Base-by-base conservation (phyloP, 1,140 invertebrate species). In the Micrasema minimum region DNA sequence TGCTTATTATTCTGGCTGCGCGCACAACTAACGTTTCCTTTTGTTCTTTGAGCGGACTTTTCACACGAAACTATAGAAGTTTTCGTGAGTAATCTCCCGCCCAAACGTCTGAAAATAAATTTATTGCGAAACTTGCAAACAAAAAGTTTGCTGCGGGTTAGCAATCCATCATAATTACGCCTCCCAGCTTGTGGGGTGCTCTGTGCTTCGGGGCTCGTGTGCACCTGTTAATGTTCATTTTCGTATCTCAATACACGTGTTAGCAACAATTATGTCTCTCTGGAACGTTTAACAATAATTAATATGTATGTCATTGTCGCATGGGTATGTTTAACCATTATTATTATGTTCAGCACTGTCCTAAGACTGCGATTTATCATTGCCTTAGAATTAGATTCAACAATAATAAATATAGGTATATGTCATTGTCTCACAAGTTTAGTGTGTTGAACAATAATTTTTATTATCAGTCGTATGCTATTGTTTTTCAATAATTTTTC, bases 121-220 rank as follows among this genome's bases (percentile, higher is more conserved):
- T 67, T 69, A 69, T 59, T 43, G 26, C 53, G 45, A 59, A 69
- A 69, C 66, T 69, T 69, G 23, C 53, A 59, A 59, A 59, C 55
- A 59, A 59, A 59, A 59, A 59, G 35, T 59, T 59, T 16, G 55
- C 55, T 59, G 55, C 37, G 55, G 55, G 55, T 38, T 31, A 23
- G 57, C 22, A 69, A 61, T 69, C 67, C 67, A 69, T 59, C 67
- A 69, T 69, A 69, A 69, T 69, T 67, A 67, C 65, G 65, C 35
- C 20, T 23, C 18, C 41, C 37, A 38, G 50, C 16, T 43, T 11
- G 55, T 41, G 31, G 35, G 35, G 51, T 6, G 22, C n/a, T 31
- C 20, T 11, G 23, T 35, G 23, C 14, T 4, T 59, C 46, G 0
- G 46, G 50, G 12, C 50, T 22, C 10, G 55, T 59, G 35, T 46